Evolutionary conservation across 2,113 vertebrate genomes (phyloP), one percentile per base, ranked within the genome.

Genomic region (Mola mola): DNA sequence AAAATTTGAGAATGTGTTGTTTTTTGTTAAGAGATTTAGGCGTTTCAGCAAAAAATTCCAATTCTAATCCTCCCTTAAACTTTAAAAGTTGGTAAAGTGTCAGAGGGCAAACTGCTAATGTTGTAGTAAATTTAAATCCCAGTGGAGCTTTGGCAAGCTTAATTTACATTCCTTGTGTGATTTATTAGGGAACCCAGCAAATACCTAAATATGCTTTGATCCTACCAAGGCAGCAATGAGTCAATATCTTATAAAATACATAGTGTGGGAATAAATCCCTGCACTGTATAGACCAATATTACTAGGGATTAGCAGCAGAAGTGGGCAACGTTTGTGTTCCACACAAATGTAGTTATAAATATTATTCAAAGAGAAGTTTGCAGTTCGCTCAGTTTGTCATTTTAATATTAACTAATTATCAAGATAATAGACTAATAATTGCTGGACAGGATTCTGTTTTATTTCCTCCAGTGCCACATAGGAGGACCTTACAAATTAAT

Each of bases 161-260:
- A 8, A 60, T 81, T 66, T 58, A 44, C 17, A 75, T 64, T 60
- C 19, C 8, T 60, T 26, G 10, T 68, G 52, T 57, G 42, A 36
- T 60, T 72, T 31, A 69, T 29, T 42, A 55, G 15, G 26, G 25
- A 55, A 48, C 15, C 31, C 43, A 47, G 10, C 36, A 70, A 52
- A 66, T 8, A 37, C 17, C 15, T 59, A 58, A 65, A 58, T 75
- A 60, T 40, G 29, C 50, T 66, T 71, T 59, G 34, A 74, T 67
- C 58, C 57, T 36, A 22, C 50, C n/a, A 38, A 53, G 48, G 56
- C 33, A 26, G 38, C 43, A 31, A 25, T 49, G 5, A 46, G 28
- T 59, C 71, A 17, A 71, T 59, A 64, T 21, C 31, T 56, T 34
- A 7, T 16, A 40, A 40, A n/a, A 1, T 17, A 19, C n/a, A 17